Conservation (phyloP, 2,888 invertebrate genomes). For the Caenorhabditis sp. region DNA sequence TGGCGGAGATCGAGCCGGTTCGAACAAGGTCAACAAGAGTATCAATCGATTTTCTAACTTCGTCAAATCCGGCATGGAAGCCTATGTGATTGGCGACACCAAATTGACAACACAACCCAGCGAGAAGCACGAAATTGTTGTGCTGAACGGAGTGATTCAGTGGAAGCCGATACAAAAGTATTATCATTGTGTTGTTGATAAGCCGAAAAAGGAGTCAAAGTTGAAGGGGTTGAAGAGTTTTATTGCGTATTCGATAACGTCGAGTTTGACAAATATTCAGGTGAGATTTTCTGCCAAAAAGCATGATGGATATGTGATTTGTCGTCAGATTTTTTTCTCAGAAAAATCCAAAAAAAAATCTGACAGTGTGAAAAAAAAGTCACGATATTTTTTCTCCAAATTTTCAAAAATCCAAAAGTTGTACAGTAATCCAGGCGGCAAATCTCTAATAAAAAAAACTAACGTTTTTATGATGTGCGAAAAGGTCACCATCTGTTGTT, state of each 20-base stretch:
- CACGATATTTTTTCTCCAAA: no score
- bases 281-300: constrained; percentile 27
- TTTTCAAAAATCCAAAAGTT: no score
- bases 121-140: constrained; percentile 62
- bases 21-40: constrained; percentile 44
- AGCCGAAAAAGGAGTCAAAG: constrained; percentile 96
- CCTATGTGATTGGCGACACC: constrained; percentile 83
- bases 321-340: no score
- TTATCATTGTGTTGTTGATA: constrained; percentile 86
- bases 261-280: constrained; percentile 77
- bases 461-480: no score
- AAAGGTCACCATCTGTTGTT: no score
- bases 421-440: no score
- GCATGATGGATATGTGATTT: no score
- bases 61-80: constrained; percentile 88
- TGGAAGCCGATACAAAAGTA: constrained; percentile 82
- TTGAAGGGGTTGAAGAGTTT: constrained; percentile 93
- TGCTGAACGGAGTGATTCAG: constrained; percentile 70
- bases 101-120: constrained; percentile 71
- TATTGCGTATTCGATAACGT: constrained; percentile 93
- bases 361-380: no score
- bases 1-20: constrained; percentile 23
- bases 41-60: constrained; percentile 80
- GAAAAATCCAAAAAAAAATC: no score
- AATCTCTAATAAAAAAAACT: no score